These are phyloP conservation scores for Apus apus DNA, from an alignment of 2,113 vertebrate genomes.

Conservation along the genomic window DNA sequence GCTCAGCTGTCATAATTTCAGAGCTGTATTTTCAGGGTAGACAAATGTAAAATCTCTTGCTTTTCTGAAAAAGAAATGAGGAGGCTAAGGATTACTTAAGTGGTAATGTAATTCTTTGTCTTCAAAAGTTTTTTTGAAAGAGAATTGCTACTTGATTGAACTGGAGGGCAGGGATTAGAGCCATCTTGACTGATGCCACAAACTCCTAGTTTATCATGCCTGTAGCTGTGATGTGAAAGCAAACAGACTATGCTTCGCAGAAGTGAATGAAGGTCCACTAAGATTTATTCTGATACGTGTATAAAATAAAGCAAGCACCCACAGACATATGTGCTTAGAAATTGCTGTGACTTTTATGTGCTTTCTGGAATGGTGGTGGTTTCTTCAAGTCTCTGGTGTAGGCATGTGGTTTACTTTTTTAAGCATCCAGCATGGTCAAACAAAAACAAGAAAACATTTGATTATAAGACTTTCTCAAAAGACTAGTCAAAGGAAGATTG, in stretches of 20 bases:
- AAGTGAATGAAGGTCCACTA: neutral
- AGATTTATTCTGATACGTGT: neutral
- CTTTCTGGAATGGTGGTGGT: neutral
- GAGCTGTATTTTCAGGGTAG: neutral
- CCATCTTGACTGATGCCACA: neutral
- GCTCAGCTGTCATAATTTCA: neutral
- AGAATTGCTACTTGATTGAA: fast-evolving
- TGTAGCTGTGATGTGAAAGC: neutral
- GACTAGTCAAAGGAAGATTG: neutral
- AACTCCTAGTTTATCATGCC: neutral
- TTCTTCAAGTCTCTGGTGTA: neutral
- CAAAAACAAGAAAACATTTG: neutral
- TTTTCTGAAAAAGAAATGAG: neutral
- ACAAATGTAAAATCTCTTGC: neutral
- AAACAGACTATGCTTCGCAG: neutral
- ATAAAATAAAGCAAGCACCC: neutral
- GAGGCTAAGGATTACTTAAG: neutral
- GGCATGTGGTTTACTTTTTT: neutral
- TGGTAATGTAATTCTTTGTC: neutral
- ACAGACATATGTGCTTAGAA: neutral
- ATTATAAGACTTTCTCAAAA: neutral
- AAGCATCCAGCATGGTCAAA: neutral
- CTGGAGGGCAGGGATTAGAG: neutral
- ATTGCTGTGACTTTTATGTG: neutral
- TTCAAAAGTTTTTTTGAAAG: neutral